Conservation (phyloP, 1,140 invertebrate genomes). For the Olivierus martensii region DNA sequence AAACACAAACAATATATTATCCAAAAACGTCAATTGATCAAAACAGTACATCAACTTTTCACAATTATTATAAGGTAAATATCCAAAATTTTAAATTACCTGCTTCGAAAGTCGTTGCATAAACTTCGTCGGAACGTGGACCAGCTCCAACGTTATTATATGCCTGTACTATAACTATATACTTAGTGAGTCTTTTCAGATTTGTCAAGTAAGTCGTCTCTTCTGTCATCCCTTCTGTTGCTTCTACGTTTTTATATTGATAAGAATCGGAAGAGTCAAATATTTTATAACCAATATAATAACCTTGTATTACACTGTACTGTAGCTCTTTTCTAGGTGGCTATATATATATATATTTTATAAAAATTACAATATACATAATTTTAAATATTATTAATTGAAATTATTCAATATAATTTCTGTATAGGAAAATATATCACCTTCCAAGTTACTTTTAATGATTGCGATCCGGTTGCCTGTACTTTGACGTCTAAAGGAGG, state of each 20-base stretch:
- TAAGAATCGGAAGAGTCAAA: conserved; percentile 27
- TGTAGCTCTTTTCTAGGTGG: conserved; percentile 69
- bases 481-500: conserved; percentile 29
- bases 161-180: conserved; percentile 31
- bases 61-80: too few species aligned
- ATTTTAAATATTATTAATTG: too few species aligned
- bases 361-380: too few species aligned
- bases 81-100: too few species aligned
- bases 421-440: background rate
- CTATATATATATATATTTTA: too few species aligned
- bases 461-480: conserved; percentile 30
- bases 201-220: conserved; percentile 8
- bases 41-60: too few species aligned
- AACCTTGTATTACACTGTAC: conserved; percentile 86
- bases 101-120: conserved; percentile 12
- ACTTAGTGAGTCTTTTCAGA: conserved; percentile 16
- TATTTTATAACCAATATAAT: conserved; percentile 71
- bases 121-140: conserved; percentile 25
- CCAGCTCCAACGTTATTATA: conserved; percentile 32
- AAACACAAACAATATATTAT: too few species aligned
- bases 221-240: conserved; percentile 3
- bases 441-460: conserved; percentile 32
- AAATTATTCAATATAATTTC: too few species aligned
- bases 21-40: too few species aligned
- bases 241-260: conserved; percentile 24